phyloP scores from a whole-genome alignment of 2,113 vertebrate species.

The Symphodus melops region DNA sequence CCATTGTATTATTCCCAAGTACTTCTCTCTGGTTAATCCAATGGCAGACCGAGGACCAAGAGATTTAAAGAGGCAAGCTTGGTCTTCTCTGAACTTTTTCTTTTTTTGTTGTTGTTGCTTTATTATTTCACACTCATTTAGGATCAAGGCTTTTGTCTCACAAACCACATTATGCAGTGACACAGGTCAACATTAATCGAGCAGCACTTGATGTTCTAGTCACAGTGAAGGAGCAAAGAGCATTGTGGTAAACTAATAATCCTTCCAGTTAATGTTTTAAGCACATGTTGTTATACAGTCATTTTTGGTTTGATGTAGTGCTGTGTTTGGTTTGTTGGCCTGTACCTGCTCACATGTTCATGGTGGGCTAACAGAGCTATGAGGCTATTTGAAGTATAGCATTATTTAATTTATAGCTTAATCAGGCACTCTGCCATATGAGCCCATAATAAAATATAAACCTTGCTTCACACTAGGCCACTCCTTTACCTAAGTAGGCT shows the following conservation, averaged over 20 bases:
- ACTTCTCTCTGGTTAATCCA: constrained; percentile 79
- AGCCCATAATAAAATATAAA: too few relatives aligned
- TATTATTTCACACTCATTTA: neutral
- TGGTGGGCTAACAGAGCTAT: neutral
- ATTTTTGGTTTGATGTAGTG: neutral
- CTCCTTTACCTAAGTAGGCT: too few relatives aligned
- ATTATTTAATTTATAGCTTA: neutral
- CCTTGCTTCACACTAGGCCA: too few relatives aligned
- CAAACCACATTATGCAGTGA: constrained; percentile 1
- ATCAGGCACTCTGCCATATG: too few relatives aligned
- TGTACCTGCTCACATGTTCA: neutral
- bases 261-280: constrained; percentile 36
- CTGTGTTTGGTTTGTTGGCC: constrained; percentile 3
- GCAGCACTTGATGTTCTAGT: constrained; percentile 19
- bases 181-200: neutral
- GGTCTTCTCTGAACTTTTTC: constrained; percentile 33
- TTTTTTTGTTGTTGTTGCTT: neutral
- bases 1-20: constrained; percentile 79
- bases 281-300: constrained; percentile 20
- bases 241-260: constrained; percentile 48
- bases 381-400: neutral
- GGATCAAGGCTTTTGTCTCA: neutral
- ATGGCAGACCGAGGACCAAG: constrained; percentile 45
- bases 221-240: neutral
- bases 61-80: constrained; percentile 42